Evolutionary conservation across 1,140 invertebrate species (phyloP).

Genomic region (Bombus picipes): DNA sequence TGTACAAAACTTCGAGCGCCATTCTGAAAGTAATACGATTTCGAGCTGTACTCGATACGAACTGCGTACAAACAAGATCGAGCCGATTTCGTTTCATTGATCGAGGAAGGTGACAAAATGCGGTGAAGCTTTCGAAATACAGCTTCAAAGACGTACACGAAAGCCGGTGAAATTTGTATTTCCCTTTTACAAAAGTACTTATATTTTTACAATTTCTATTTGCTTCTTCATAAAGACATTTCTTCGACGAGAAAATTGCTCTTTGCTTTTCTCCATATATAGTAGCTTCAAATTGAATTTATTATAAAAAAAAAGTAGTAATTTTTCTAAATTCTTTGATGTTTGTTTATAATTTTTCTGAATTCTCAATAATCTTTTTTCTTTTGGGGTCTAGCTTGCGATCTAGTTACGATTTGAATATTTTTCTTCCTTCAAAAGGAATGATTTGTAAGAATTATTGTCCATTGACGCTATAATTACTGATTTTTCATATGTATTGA

Average conservation of each 20-base stretch:
- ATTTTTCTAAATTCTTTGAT: background rate
- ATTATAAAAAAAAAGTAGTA: background rate
- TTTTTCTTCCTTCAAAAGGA: too few relatives aligned
- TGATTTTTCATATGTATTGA: too few relatives aligned
- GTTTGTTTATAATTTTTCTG: too few relatives aligned
- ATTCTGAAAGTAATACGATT: constrained; percentile 20
- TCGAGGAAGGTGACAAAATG: too few relatives aligned
- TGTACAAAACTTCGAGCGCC: constrained; percentile 9
- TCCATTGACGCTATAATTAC: too few relatives aligned
- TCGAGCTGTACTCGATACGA: background rate
- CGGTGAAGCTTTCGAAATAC: background rate
- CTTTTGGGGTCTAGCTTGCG: too few relatives aligned
- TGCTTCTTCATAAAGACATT: background rate
- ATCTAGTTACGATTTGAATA: too few relatives aligned
- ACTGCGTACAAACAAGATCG: background rate
- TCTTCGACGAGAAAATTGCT: background rate
- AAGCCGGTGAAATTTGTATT: background rate
- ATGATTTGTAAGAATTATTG: too few relatives aligned
- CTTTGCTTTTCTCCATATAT: background rate
- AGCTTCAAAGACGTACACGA: background rate
- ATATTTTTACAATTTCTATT: background rate
- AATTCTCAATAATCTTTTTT: background rate
- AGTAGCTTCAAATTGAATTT: background rate
- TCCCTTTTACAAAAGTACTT: background rate
- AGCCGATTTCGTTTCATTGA: background rate